These are phyloP conservation scores for Drosophila arawakana DNA, from an alignment of 1,140 invertebrate species.

Conservation along the genomic window DNA sequence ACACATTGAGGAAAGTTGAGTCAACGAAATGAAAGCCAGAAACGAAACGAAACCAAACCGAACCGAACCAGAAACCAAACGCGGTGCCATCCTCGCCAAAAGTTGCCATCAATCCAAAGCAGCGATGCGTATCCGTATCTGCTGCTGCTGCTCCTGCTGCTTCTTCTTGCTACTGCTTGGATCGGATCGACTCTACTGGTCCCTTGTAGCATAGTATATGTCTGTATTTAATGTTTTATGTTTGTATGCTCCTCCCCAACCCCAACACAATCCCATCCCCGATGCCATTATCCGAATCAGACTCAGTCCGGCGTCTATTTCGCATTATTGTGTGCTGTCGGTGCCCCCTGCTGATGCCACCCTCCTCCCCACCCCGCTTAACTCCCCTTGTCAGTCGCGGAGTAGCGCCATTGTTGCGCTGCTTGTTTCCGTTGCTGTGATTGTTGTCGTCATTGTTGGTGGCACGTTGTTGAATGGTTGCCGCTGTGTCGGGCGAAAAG, in stretches of 20 bases:
- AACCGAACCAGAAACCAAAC: constrained; percentile 51
- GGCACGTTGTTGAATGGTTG: constrained; percentile 70
- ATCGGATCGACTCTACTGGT: not conserved
- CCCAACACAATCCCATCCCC: not conserved
- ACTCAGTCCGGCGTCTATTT: constrained; percentile 69
- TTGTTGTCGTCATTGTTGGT: constrained; percentile 82
- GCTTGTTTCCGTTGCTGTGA: constrained; percentile 80
- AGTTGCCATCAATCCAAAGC: constrained; percentile 78
- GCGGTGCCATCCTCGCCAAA: constrained; percentile 59
- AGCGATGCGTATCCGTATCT: constrained; percentile 78
- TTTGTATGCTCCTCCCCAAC: constrained; percentile 69
- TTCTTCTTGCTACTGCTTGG: constrained; percentile 1
- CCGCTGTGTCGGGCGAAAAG: constrained; percentile 59
- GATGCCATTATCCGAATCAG: constrained; percentile 16
- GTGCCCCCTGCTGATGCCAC: constrained; percentile 46
- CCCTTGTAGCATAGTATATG: constrained; percentile 49
- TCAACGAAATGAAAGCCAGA: constrained; percentile 60
- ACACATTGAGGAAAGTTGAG: constrained; percentile 60
- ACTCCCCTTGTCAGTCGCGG: constrained; percentile 1
- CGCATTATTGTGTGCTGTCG: constrained; percentile 76
- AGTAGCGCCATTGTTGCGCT: constrained; percentile 71
- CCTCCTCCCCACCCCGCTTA: not conserved
- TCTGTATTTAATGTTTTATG: constrained; percentile 83
- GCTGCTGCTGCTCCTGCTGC: constrained; percentile 45
- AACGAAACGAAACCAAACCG: constrained; percentile 43